Conservation (phyloP, 2,113 vertebrate genomes). For the Oophaga pumilio region DNA sequence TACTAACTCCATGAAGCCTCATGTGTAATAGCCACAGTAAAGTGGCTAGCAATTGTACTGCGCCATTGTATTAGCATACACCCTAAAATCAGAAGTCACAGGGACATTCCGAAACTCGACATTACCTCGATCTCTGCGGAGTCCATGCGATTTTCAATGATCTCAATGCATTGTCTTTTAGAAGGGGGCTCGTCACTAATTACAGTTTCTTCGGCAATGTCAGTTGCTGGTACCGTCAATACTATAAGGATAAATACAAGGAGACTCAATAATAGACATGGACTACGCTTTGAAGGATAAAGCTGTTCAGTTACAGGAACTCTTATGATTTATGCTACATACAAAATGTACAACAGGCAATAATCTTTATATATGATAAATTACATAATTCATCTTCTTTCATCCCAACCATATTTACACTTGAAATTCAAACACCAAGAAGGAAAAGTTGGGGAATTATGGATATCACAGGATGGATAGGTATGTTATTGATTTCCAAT, state of each 20-base stretch:
- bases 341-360: neutral
- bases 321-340: neutral
- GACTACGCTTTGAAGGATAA: neutral
- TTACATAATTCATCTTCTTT: no score
- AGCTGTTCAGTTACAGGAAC: neutral
- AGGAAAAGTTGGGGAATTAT: no score
- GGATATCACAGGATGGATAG: no score
- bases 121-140: constrained; percentile 85
- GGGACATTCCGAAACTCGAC: neutral
- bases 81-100: neutral
- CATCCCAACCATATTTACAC: no score
- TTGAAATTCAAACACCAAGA: no score
- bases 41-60: neutral
- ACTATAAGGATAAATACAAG: constrained; percentile 66
- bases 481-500: no score
- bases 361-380: no score
- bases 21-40: neutral
- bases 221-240: constrained; percentile 86
- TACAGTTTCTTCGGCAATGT: constrained; percentile 88
- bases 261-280: no score
- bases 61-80: neutral
- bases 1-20: neutral
- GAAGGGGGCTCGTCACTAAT: constrained; percentile 83
- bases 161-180: constrained; percentile 84
- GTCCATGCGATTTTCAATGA: constrained; percentile 82